Conservation (phyloP, 1,140 invertebrate genomes). For the Atta cephalotes region DNA sequence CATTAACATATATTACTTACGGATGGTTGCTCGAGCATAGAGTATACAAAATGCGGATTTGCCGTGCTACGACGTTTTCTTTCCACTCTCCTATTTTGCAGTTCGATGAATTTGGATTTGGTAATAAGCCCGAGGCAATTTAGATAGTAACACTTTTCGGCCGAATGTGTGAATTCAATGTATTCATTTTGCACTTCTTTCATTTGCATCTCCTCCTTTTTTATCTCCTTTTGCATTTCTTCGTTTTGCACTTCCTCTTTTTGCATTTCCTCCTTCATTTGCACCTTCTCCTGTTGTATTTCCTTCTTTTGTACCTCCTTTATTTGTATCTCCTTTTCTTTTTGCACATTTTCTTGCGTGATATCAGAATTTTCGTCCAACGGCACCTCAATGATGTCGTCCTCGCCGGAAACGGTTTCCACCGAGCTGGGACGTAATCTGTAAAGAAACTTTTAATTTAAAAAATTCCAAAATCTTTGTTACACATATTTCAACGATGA, state of each 20-base stretch:
- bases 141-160: slow-evolving; percentile 79
- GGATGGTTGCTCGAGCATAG: slow-evolving; percentile 81
- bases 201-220: too few relatives aligned
- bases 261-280: too few relatives aligned
- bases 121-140: slow-evolving; percentile 84
- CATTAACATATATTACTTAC: slow-evolving; percentile 69
- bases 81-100: slow-evolving; percentile 86
- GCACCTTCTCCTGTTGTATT: too few relatives aligned
- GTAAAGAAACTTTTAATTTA: slow-evolving; percentile 28
- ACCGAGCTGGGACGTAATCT: slow-evolving; percentile 74
- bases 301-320: too few relatives aligned
- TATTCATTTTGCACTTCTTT: too few relatives aligned
- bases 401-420: slow-evolving; percentile 78
- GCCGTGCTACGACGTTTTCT: slow-evolving; percentile 87
- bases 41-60: slow-evolving; percentile 87
- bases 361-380: slow-evolving; percentile 65
- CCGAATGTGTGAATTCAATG: neutral
- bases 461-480: slow-evolving; percentile 33
- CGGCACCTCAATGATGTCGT: slow-evolving; percentile 79
- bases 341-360: slow-evolving; percentile 40
- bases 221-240: too few relatives aligned
- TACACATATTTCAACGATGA: neutral
- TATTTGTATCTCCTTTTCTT: slow-evolving; percentile 17
- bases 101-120: slow-evolving; percentile 82
- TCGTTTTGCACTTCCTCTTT: too few relatives aligned